A percentile compares a stretch with the other conserved stretches of the same genome.
Evolutionary conservation across 2,888 invertebrate species (phyloP).

Genomic region (Pecten maximus): DNA sequence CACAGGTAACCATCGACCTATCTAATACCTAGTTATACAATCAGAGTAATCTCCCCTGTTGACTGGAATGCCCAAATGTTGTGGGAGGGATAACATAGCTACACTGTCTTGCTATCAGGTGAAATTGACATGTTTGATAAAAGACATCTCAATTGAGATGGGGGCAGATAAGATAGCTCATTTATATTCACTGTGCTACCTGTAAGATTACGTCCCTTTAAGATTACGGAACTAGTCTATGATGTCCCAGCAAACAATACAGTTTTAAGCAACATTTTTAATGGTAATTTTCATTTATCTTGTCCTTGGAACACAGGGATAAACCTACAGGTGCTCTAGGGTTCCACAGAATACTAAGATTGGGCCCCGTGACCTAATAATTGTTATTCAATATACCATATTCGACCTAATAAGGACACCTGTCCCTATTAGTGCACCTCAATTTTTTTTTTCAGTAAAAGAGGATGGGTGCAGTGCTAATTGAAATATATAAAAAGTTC

Average conservation of each 20-base stretch:
- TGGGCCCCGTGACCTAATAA: too few species aligned
- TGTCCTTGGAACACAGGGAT: too few species aligned
- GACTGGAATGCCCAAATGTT: neutral
- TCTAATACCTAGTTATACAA: neutral
- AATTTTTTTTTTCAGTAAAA: too few species aligned
- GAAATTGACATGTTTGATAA: slow-evolving; percentile 30
- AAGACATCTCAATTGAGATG: neutral
- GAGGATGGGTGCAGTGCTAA: too few species aligned
- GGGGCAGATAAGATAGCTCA: neutral
- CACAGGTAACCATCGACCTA: neutral
- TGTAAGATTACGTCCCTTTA: neutral
- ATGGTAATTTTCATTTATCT: too few species aligned
- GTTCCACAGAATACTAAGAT: too few species aligned
- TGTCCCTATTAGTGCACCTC: too few species aligned
- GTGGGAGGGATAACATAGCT: neutral
- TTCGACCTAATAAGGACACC: too few species aligned
- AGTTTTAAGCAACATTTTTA: too few species aligned
- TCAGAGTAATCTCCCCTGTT: neutral
- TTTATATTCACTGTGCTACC: neutral
- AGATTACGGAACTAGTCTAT: neutral
- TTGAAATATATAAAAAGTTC: too few species aligned
- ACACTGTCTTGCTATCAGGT: neutral
- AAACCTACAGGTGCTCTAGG: too few species aligned
- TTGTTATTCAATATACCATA: too few species aligned
- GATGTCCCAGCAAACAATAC: neutral